Evolutionary conservation across 1,140 invertebrate genomes (phyloP).

Genomic region (Meloidogyne exigua): DNA sequence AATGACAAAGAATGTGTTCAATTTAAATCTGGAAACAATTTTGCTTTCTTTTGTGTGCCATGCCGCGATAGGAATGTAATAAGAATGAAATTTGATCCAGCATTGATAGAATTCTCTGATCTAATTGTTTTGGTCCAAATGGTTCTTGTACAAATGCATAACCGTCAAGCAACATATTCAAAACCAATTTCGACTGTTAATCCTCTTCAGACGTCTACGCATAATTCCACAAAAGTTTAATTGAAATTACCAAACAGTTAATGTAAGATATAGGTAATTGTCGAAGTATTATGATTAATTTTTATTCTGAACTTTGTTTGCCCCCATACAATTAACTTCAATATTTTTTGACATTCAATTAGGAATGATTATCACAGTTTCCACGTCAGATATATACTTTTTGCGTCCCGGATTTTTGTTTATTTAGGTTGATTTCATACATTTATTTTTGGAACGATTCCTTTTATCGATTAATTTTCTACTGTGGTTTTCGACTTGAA

Average conservation of each 20-base stretch:
- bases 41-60: constrained; percentile 21
- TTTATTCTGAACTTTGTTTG: no score
- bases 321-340: no score
- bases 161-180: background rate
- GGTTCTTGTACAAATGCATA: background rate
- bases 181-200: background rate
- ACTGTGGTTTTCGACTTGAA: background rate
- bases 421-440: no score
- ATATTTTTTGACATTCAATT: no score
- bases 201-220: no score
- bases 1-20: constrained; percentile 13
- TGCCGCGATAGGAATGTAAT: constrained; percentile 15
- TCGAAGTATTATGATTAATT: no score
- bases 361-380: no score
- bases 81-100: background rate
- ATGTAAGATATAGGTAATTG: no score
- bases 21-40: constrained; percentile 20
- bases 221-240: no score
- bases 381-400: no score
- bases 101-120: background rate
- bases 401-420: no score
- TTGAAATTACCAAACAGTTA: no score
- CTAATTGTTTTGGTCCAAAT: background rate
- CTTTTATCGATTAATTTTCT: background rate
- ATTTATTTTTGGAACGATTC: background rate